Evolutionary conservation across 2,888 invertebrate genomes (phyloP).

Genomic region (Cantharis rustica): DNA sequence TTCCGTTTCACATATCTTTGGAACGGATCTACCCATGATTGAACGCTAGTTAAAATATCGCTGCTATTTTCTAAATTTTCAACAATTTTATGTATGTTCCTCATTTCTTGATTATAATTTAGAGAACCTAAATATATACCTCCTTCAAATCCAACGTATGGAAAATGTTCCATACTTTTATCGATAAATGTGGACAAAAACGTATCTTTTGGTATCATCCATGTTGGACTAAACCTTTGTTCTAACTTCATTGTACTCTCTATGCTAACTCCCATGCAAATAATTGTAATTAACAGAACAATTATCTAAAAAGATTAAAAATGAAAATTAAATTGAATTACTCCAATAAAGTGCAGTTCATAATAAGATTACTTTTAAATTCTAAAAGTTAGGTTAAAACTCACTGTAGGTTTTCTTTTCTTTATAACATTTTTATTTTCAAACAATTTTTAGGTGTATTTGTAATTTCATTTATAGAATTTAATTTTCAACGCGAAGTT

Average conservation of each 20-base stretch:
- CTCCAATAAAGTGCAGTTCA: too few relatives aligned
- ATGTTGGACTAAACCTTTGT: slow-evolving; percentile 78
- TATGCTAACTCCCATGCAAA: slow-evolving; percentile 65
- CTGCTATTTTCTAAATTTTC: slow-evolving; percentile 59
- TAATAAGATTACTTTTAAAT: too few relatives aligned
- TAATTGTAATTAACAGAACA: slow-evolving; percentile 64
- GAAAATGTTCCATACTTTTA: slow-evolving; percentile 65
- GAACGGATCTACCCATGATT: slow-evolving; percentile 71
- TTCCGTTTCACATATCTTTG: slow-evolving; percentile 64
- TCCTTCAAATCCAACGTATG: slow-evolving; percentile 67
- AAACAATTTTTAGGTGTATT: too few relatives aligned
- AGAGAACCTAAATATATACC: slow-evolving; percentile 70
- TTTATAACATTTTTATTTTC: too few relatives aligned
- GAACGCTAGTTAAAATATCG: slow-evolving; percentile 61
- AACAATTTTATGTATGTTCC: slow-evolving; percentile 62
- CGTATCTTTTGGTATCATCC: slow-evolving; percentile 77
- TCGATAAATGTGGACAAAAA: slow-evolving; percentile 67
- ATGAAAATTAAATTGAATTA: too few relatives aligned
- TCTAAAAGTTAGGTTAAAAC: too few relatives aligned
- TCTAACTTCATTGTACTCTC: slow-evolving; percentile 67
- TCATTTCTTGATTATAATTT: slow-evolving; percentile 67
- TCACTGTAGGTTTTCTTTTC: too few relatives aligned
- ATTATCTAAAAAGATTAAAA: slow-evolving; percentile 52
- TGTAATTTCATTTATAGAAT: too few relatives aligned
- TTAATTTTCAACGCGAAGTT: too few relatives aligned